These are phyloP conservation scores for Drosophila watanabei DNA, from an alignment of 1,140 invertebrate genomes.

Conservation along the genomic window DNA sequence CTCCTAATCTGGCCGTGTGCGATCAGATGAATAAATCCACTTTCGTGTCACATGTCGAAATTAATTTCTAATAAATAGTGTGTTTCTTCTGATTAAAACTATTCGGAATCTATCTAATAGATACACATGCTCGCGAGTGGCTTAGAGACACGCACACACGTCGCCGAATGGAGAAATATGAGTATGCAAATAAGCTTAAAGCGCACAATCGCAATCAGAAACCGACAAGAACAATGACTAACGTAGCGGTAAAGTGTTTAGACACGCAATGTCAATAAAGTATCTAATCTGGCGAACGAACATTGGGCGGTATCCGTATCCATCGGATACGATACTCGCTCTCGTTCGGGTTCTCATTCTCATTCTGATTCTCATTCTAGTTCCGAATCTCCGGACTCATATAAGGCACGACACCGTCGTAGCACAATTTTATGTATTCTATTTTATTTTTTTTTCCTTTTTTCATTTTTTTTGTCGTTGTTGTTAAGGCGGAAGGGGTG, in stretches of 20 bases:
- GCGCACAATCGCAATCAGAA: constrained; percentile 81
- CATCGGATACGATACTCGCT: constrained; percentile 49
- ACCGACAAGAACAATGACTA: constrained; percentile 69
- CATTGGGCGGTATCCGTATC: constrained; percentile 43
- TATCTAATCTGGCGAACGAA: constrained; percentile 72
- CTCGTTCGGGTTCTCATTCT: constrained; percentile 10
- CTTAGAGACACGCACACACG: constrained; percentile 46
- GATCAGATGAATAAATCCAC: constrained; percentile 37
- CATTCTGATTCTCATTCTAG: constrained; percentile 34
- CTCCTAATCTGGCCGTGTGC: constrained; percentile 19
- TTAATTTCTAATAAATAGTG: constrained; percentile 52
- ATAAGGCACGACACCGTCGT: constrained; percentile 55
- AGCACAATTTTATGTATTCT: constrained; percentile 26
- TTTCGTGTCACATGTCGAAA: constrained; percentile 36
- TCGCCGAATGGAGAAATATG: constrained; percentile 70
- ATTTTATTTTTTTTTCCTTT: constrained; percentile 12
- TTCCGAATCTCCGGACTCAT: constrained; percentile 13
- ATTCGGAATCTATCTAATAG: constrained; percentile 56
- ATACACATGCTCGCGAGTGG: constrained; percentile 58
- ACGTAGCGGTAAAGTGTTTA: constrained; percentile 82
- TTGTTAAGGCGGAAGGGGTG: not conserved
- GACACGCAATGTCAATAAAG: constrained; percentile 83
- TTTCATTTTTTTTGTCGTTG: constrained; percentile 8
- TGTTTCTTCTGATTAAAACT: constrained; percentile 57
- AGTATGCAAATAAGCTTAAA: constrained; percentile 81